phyloP scores from a whole-genome alignment of 1,140 invertebrate genomes.

The Saccostrea glomerata region DNA sequence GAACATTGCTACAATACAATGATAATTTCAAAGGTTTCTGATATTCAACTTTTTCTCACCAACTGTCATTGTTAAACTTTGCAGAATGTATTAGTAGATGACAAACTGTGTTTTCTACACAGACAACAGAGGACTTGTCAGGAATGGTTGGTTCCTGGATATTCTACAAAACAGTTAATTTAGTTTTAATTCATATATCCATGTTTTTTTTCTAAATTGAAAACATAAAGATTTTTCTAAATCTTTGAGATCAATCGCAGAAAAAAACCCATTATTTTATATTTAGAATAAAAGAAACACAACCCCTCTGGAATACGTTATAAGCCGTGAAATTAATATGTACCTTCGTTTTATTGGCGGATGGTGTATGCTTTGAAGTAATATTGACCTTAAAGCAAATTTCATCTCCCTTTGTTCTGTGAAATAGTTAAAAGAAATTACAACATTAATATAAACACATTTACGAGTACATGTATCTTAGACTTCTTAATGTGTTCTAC shows the following conservation, averaged over 20 bases:
- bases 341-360: background rate
- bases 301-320: background rate
- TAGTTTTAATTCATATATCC: no score
- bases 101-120: constrained; percentile 24
- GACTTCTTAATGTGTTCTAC: background rate
- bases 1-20: background rate
- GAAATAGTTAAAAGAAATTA: background rate
- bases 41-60: background rate
- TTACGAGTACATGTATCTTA: background rate
- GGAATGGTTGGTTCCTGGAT: constrained; percentile 1
- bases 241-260: no score
- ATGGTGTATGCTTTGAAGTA: background rate
- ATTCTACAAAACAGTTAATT: background rate
- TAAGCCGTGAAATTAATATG: background rate
- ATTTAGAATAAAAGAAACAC: background rate
- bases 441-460: background rate
- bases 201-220: no score
- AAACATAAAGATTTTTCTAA: no score
- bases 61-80: background rate
- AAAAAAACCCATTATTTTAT: no score
- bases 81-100: constrained; percentile 8
- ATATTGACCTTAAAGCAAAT: constrained; percentile 34
- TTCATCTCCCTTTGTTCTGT: constrained; percentile 4
- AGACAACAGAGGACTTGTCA: background rate
- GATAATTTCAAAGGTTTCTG: background rate